Conservation (phyloP, 2,113 vertebrate species). For the Phylloscopus trochiloides region DNA sequence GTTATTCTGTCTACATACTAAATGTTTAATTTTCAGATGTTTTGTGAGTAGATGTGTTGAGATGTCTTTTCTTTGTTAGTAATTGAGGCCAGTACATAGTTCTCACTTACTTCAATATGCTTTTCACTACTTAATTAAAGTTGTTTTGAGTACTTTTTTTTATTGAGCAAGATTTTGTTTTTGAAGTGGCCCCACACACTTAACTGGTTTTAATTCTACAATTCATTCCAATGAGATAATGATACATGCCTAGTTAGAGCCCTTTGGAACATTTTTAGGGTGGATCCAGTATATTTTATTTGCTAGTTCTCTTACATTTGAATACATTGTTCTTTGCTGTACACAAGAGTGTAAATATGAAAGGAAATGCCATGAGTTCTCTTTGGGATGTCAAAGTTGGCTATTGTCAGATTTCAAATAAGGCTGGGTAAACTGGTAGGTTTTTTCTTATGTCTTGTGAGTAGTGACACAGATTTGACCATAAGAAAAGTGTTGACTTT, state of each 20-base stretch:
- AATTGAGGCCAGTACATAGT: slow-evolving; percentile 6
- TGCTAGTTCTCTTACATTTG: neutral
- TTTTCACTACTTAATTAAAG: slow-evolving; percentile 56
- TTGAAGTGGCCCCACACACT: slow-evolving; percentile 28
- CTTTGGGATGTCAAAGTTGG: neutral
- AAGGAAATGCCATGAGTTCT: neutral
- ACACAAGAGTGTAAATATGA: neutral
- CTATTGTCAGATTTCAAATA: neutral
- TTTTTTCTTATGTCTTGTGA: neutral
- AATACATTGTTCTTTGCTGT: neutral
- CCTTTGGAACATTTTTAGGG: neutral
- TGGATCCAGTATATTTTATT: neutral
- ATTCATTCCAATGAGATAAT: slow-evolving; percentile 3
- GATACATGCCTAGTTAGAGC: neutral
- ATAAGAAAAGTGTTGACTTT: neutral
- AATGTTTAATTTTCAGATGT: slow-evolving; percentile 42
- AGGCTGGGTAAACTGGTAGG: neutral
- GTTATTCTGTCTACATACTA: neutral
- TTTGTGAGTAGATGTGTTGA: slow-evolving; percentile 28
- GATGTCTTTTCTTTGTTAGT: slow-evolving; percentile 40
- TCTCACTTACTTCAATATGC: slow-evolving; percentile 50
- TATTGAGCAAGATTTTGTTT: slow-evolving; percentile 42
- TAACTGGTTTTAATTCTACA: slow-evolving; percentile 4
- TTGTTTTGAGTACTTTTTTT: slow-evolving; percentile 18
- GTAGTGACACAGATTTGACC: neutral